Conservation (phyloP, 2,113 vertebrate species). For the Penelope pileata region DNA sequence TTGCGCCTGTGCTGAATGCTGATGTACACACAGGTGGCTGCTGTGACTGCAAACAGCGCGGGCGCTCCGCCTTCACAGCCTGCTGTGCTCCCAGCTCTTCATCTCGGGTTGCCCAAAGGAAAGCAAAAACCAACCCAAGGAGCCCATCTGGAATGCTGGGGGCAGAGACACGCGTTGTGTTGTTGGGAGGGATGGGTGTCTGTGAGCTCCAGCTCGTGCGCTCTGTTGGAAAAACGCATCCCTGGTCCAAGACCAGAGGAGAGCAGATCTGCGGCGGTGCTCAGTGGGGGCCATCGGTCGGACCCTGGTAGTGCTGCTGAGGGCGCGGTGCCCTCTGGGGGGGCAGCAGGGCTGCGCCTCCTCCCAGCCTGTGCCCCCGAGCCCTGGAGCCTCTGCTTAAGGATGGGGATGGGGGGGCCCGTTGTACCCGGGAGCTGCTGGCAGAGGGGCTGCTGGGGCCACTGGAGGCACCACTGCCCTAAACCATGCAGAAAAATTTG, state of each 20-base stretch:
- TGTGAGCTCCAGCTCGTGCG: background rate
- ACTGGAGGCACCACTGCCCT: background rate
- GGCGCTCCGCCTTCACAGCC: too few relatives aligned
- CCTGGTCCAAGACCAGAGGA: background rate
- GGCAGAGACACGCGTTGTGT: background rate
- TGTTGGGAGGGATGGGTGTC: background rate
- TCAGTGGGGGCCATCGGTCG: too few relatives aligned
- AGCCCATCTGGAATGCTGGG: background rate
- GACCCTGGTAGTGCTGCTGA: too few relatives aligned
- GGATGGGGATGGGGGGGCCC: too few relatives aligned
- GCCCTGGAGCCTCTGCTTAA: background rate
- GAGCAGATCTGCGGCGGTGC: fast-evolving
- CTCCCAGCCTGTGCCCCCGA: too few relatives aligned
- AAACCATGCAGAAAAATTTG: background rate
- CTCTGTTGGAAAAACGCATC: background rate
- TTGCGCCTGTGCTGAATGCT: fast-evolving
- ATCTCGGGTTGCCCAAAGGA: background rate
- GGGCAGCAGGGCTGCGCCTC: fast-evolving
- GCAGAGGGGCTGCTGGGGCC: fast-evolving
- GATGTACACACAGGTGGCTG: background rate
- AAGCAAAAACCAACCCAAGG: background rate
- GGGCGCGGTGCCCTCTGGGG: too few relatives aligned
- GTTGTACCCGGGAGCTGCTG: too few relatives aligned
- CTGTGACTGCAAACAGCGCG: background rate
- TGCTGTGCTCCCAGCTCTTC: background rate